phyloP scores from a whole-genome alignment of 2,888 invertebrate species.

The Latrodectus elegans region DNA sequence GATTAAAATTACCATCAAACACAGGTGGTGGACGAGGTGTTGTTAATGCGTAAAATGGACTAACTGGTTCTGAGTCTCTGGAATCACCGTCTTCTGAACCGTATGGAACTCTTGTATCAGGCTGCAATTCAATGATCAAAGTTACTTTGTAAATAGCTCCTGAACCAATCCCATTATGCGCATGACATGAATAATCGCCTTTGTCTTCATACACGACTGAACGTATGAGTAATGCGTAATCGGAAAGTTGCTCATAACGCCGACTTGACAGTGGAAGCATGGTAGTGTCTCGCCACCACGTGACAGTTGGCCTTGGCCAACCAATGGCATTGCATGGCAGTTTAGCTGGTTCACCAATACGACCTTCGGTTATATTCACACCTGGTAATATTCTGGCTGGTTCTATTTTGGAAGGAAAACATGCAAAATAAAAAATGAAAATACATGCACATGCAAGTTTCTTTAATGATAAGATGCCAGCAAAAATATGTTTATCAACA shows the following conservation, averaged over 20 bases:
- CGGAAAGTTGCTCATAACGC: slow-evolving; percentile 83
- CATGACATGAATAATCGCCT: slow-evolving; percentile 91
- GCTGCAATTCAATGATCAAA: slow-evolving; percentile 75
- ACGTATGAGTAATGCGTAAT: slow-evolving; percentile 84
- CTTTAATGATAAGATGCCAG: too few relatives aligned
- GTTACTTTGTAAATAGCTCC: slow-evolving; percentile 86
- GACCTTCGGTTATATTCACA: slow-evolving; percentile 69
- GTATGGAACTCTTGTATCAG: slow-evolving; percentile 1
- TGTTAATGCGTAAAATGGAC: not conserved
- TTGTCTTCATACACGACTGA: slow-evolving; percentile 83
- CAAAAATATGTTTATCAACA: too few relatives aligned
- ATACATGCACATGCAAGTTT: not conserved
- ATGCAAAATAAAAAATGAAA: slow-evolving; percentile 1
- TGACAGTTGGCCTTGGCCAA: slow-evolving; percentile 70
- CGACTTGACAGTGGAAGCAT: slow-evolving; percentile 84
- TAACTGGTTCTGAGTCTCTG: slow-evolving; percentile 37
- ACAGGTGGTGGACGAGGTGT: not conserved
- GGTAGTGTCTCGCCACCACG: slow-evolving; percentile 82
- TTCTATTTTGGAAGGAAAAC: slow-evolving; percentile 45
- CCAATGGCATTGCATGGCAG: slow-evolving; percentile 72
- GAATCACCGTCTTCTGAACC: slow-evolving; percentile 27
- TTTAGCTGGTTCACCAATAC: slow-evolving; percentile 71
- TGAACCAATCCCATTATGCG: slow-evolving; percentile 86
- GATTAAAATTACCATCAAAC: not conserved
- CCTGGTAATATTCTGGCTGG: slow-evolving; percentile 70